These are phyloP conservation scores for Drosophila histrio DNA, from an alignment of 2,888 invertebrate genomes.

Conservation along the genomic window DNA sequence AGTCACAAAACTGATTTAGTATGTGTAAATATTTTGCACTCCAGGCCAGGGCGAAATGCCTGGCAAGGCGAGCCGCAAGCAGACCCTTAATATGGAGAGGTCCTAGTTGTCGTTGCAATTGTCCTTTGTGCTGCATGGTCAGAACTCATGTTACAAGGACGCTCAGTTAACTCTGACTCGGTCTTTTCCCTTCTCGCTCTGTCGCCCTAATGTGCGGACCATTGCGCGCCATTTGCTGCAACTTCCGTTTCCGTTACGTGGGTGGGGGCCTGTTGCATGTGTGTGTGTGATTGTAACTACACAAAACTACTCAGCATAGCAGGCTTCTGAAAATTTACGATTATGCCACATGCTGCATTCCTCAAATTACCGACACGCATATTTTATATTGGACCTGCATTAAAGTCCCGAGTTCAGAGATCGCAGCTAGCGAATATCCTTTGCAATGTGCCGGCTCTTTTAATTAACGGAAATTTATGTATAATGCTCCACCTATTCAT, in stretches of 20 bases:
- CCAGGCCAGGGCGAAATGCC: slow-evolving; percentile 34
- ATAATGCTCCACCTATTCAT: slow-evolving; percentile 56
- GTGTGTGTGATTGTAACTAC: slow-evolving; percentile 22
- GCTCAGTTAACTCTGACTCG: neutral
- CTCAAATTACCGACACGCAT: slow-evolving; percentile 78
- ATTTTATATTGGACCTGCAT: slow-evolving; percentile 73
- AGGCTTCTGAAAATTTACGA: slow-evolving; percentile 70
- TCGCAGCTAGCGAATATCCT: slow-evolving; percentile 36
- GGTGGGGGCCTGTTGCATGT: slow-evolving; percentile 25
- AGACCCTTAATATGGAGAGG: slow-evolving; percentile 53
- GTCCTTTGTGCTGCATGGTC: slow-evolving; percentile 53
- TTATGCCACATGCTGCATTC: slow-evolving; percentile 67
- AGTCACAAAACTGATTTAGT: slow-evolving; percentile 64
- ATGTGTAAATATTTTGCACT: slow-evolving; percentile 78
- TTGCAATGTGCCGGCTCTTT: slow-evolving; percentile 69
- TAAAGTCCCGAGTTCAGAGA: slow-evolving; percentile 41
- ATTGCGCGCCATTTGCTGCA: slow-evolving; percentile 71
- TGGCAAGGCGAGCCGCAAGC: slow-evolving; percentile 40
- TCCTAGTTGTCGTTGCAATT: slow-evolving; percentile 48
- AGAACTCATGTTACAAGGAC: slow-evolving; percentile 61
- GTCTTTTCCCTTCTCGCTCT: neutral
- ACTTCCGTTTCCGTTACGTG: slow-evolving; percentile 70
- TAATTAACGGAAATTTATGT: slow-evolving; percentile 78
- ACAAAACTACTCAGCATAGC: slow-evolving; percentile 57
- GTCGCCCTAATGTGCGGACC: slow-evolving; percentile 11